These are phyloP conservation scores for Oedothorax gibbosus DNA, from an alignment of 1,140 invertebrate species.

Conservation along the genomic window DNA sequence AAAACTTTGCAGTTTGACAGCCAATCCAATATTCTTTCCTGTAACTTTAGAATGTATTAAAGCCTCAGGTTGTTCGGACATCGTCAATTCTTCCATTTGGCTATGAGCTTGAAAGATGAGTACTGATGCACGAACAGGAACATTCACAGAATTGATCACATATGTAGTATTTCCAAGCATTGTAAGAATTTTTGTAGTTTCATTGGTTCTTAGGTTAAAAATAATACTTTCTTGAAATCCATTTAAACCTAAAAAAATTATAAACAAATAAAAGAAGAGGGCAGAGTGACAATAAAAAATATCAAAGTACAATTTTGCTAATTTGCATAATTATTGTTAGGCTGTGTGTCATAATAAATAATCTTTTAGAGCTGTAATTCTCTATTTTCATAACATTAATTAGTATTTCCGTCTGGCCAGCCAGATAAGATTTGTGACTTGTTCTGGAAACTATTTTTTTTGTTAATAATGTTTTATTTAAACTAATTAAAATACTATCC, in stretches of 20 bases:
- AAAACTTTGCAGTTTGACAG: conserved; percentile 13
- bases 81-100: conserved; percentile 6
- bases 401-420: too few relatives aligned
- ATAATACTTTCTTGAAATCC: conserved; percentile 6
- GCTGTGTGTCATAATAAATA: too few relatives aligned
- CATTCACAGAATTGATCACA: neutral
- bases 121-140: neutral
- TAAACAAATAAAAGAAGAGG: neutral
- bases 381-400: too few relatives aligned
- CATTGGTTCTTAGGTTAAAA: neutral
- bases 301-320: too few relatives aligned
- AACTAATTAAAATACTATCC: too few relatives aligned
- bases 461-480: too few relatives aligned
- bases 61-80: conserved; percentile 9
- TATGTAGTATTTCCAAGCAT: neutral
- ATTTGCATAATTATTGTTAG: too few relatives aligned
- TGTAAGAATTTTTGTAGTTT: neutral
- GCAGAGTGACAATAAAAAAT: too few relatives aligned
- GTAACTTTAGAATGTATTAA: neutral
- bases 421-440: too few relatives aligned
- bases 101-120: conserved; percentile 23
- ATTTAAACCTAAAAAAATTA: conserved; percentile 14
- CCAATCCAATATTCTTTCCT: conserved; percentile 38
- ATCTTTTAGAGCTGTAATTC: too few relatives aligned
- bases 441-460: too few relatives aligned